Evolutionary conservation across 2,797 vertebrate species (phyloP).

Genomic region (Neosilurus mollespiculum): DNA sequence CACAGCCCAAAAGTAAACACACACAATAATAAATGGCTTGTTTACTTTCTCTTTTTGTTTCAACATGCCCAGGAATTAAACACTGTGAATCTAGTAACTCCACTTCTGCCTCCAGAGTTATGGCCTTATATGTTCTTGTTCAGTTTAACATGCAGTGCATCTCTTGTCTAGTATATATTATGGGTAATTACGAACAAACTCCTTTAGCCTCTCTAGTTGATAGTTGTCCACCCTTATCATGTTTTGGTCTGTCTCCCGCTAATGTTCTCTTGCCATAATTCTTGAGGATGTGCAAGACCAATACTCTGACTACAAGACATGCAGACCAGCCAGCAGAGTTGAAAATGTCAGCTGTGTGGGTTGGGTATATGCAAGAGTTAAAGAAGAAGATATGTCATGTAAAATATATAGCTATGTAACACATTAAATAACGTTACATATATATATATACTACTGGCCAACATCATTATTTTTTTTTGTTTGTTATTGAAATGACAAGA

Average conservation of each 20-base stretch:
- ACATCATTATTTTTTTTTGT: too few species aligned
- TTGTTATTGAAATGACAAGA: too few species aligned
- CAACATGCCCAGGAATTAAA: slow-evolving; percentile 14
- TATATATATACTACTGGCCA: too few species aligned
- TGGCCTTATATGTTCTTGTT: slow-evolving; percentile 18
- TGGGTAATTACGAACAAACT: background rate
- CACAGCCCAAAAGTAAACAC: slow-evolving; percentile 9
- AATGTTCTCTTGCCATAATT: background rate
- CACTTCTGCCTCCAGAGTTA: background rate
- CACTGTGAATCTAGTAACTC: slow-evolving; percentile 16
- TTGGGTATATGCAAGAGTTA: background rate
- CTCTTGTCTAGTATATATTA: background rate
- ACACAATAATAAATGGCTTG: slow-evolving; percentile 8
- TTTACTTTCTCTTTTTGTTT: slow-evolving; percentile 9
- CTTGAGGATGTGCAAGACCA: background rate
- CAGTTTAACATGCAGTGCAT: background rate
- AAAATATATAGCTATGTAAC: slow-evolving; percentile 1
- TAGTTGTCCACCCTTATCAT: background rate
- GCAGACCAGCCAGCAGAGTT: background rate
- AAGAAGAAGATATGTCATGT: background rate
- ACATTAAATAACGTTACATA: background rate
- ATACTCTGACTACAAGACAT: background rate
- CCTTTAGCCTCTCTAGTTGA: background rate
- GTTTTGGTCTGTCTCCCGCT: background rate
- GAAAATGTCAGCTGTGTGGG: background rate